phyloP scores from a whole-genome alignment of 2,888 invertebrate species.

The Chaitophorus viminalis region DNA sequence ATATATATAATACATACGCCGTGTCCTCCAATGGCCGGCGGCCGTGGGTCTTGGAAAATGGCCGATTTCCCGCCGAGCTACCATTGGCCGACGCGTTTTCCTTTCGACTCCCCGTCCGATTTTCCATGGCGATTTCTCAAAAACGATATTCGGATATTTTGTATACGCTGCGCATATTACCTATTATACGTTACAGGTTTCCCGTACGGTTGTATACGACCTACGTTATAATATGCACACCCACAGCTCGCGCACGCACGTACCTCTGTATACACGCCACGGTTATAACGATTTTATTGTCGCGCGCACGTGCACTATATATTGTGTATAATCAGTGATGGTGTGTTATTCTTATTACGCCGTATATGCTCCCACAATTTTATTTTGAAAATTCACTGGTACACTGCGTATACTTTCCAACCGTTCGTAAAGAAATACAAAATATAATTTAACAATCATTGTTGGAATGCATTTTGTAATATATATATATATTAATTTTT shows the following conservation, averaged over 20 bases:
- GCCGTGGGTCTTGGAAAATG: conserved; percentile 52
- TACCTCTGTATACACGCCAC: neutral
- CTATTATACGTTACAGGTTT: neutral
- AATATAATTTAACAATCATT: no score
- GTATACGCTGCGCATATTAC: neutral
- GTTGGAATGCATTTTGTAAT: no score
- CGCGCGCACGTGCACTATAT: neutral
- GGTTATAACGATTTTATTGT: neutral
- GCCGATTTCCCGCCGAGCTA: conserved; percentile 41
- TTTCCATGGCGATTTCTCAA: neutral
- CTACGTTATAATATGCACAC: no score
- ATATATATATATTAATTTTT: no score
- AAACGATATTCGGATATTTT: neutral
- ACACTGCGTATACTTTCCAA: no score
- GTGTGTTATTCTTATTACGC: no score
- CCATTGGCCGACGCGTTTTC: conserved; percentile 37
- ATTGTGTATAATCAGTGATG: no score
- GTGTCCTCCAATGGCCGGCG: conserved; percentile 9
- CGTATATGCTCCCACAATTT: no score
- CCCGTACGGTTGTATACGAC: no score
- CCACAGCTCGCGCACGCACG: neutral
- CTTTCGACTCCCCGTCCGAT: neutral
- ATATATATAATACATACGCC: neutral
- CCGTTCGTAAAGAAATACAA: no score
- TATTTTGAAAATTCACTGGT: no score